Conservation (phyloP, 2,797 vertebrate genomes). For the Steatocranus sp. region DNA sequence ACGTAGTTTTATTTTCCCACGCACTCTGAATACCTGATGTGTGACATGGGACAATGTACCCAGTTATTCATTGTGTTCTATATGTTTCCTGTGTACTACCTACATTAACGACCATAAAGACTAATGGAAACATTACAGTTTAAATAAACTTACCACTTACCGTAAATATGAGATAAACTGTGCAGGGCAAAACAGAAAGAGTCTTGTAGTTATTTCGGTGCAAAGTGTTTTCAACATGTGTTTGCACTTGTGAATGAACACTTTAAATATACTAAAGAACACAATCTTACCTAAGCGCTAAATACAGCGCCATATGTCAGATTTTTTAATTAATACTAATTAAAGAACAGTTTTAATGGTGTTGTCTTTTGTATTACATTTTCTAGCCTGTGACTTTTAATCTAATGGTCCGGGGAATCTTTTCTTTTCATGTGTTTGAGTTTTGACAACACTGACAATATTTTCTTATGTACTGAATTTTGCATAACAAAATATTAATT, state of each 20-base stretch:
- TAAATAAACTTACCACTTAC: background rate
- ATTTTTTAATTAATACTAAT: background rate
- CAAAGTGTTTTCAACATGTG: background rate
- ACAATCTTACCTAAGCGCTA: rapidly evolving
- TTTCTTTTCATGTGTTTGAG: background rate
- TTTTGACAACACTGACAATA: background rate
- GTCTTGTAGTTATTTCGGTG: background rate
- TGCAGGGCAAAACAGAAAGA: background rate
- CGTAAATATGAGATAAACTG: background rate
- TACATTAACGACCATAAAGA: rapidly evolving
- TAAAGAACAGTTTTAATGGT: background rate
- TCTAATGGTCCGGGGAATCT: rapidly evolving
- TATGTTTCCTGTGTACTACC: background rate
- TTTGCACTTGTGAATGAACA: background rate
- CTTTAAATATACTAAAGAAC: background rate
- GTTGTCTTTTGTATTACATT: background rate
- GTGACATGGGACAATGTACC: background rate
- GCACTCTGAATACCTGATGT: background rate
- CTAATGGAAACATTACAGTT: rapidly evolving
- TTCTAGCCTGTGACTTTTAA: background rate
- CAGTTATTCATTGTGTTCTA: background rate
- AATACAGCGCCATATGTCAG: rapidly evolving
- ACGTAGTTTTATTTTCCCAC: background rate
- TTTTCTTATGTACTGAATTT: background rate
- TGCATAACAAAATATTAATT: background rate